Evolutionary conservation across 2,797 vertebrate species (phyloP), one percentile per base, ranked within the genome.

Genomic region (Poliocrania exsul): DNA sequence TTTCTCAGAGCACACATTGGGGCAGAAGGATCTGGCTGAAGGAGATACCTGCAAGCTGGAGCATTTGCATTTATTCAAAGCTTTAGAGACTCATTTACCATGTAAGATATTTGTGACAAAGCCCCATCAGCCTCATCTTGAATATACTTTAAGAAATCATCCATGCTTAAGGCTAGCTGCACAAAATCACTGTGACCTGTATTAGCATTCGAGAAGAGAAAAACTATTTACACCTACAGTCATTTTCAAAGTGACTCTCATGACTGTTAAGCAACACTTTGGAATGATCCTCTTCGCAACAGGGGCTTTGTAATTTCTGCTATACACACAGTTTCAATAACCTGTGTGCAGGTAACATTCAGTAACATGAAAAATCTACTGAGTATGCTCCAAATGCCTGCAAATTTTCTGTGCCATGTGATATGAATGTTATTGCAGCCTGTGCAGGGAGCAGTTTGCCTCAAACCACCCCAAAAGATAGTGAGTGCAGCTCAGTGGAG

Each of bases 181-280:
- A 33, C 57, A 86, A 86, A 93, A 75, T 46, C 40, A 33, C 37
- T 19, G 19, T 35, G 46, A 91, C 11, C 69, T 67, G 25, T 24
- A 47, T 49, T 89, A 70, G 28, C 1, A 3, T 33, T 73, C 38
- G 40, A 37, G 66, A 53, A 66, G 14, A 77, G 3, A 11, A 84
- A 81, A 90, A 51, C 9, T 91, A 10, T 74, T 90, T 80, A 77
- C 46, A 83, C 53, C 50, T 47, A 11, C 4, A 18, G 42, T 33
- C 11, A 14, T 79, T 94, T 94, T 84, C 74, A 46, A 81, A 92
- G 53, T 42, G 49, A 90, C 75, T 46, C 38, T 12, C 46, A n/a
- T 20, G 66, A 66, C 65, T 57, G 7, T 12, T 65, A n/a, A 86
- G 61, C 24, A 58, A 4, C 35, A 51, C 44, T 88, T 89, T 19